Percentiles rank a stretch among this genome's conserved stretches.
These are phyloP conservation scores for Hypolimnas misippus DNA, from an alignment of 2,888 invertebrate species.

Conservation along the genomic window DNA sequence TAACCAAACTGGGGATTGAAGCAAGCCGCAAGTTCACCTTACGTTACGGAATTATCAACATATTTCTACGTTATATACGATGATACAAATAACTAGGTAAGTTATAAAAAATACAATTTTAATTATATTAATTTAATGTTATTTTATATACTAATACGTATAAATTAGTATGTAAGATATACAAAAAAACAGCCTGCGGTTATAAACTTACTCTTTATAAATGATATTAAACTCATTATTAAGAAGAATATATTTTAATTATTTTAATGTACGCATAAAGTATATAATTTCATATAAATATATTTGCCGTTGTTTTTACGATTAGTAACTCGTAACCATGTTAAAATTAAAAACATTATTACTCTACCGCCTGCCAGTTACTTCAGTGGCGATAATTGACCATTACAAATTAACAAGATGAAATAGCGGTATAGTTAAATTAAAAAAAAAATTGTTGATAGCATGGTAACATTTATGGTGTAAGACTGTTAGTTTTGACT, in stretches of 20 bases:
- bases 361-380: slow-evolving; percentile 23
- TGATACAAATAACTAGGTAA: slow-evolving; percentile 78
- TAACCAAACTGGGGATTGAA: slow-evolving; percentile 23
- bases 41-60: slow-evolving; percentile 47
- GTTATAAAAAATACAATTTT: slow-evolving; percentile 36
- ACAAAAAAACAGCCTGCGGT: too few species aligned
- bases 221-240: not conserved
- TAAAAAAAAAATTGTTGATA: not conserved
- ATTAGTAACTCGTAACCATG: slow-evolving; percentile 8
- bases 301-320: not conserved
- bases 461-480: not conserved
- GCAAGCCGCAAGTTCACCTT: slow-evolving; percentile 16
- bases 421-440: slow-evolving; percentile 28
- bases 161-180: not conserved
- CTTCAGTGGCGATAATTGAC: slow-evolving; percentile 36
- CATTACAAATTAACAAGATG: slow-evolving; percentile 38
- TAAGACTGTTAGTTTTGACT: not conserved
- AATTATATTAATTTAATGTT: too few species aligned
- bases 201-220: not conserved
- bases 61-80: slow-evolving; percentile 62
- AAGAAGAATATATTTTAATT: not conserved
- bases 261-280: not conserved
- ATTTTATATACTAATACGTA: not conserved
- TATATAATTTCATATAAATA: not conserved
- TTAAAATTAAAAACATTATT: slow-evolving; percentile 16